Base-by-base conservation (phyloP, 2,113 vertebrate species). In the Platysternon megacephalum region DNA sequence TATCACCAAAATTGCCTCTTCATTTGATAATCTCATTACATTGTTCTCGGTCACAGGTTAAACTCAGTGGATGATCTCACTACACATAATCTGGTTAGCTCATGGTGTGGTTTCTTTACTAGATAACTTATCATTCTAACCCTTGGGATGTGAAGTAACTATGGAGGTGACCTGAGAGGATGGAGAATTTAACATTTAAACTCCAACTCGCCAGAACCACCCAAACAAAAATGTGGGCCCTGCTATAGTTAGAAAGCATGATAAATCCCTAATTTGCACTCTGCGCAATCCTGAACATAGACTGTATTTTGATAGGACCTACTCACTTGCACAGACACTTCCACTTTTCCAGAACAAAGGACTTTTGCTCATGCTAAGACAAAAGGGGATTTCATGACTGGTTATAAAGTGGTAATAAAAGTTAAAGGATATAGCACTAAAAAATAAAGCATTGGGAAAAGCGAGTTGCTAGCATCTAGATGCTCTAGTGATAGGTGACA, bases 41-140 rank as follows among this genome's bases (percentile, higher is more conserved):
- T 91, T 96, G 82, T 88, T 94, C 84, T 94, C 89, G 82, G 53
- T 90, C 55, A 16, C 12, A 3, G 93, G 81, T 93, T 93, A 93
- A 91, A 90, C 92, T 93, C 51, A 89, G 74, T 89, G 55, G 52
- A 88, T 96, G 87, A 95, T 93, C 51, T 96, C 93, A 90, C 16
- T 4, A 82, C 32, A 8, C 46, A 76, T 94, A 96, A 96, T 95
- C 90, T 90, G 5, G 5, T 95, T 96, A 90, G 84, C 88, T 88
- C 86, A 85, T 52, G 82, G 74, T 91, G 88, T 92, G 90, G 46
- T 90, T 53, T 5, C 3, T 93, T 88, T 87, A 84, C 39, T 72
- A n/a, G 65, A 5, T 79, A 91, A 91, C 81, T 93, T 91, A 89
- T 85, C 85, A 89, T 83, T 65, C 94, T 53, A 89, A n/a, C 48